Evolutionary conservation across 2,113 vertebrate genomes (phyloP).

Genomic region (Monopterus albus): DNA sequence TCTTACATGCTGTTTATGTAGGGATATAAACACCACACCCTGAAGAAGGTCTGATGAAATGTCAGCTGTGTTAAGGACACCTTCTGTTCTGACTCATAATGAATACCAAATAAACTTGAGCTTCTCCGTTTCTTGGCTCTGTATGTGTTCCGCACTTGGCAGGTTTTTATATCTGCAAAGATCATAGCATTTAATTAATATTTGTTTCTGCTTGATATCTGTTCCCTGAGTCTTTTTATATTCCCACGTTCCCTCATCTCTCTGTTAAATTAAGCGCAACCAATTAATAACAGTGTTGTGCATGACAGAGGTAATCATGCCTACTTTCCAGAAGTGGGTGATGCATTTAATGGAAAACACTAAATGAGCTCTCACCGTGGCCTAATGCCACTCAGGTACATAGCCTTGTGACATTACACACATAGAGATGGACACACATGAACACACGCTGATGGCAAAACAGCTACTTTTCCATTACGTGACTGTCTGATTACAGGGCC

Average conservation of each 20-base stretch:
- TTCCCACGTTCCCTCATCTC: neutral
- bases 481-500: constrained; percentile 43
- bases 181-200: constrained; percentile 54
- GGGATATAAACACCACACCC: constrained; percentile 15
- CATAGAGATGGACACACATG: constrained; percentile 32
- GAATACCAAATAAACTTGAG: constrained; percentile 17
- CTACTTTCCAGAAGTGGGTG: constrained; percentile 34
- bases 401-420: constrained; percentile 45
- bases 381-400: constrained; percentile 64
- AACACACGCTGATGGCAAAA: constrained; percentile 37
- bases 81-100: constrained; percentile 42
- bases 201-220: constrained; percentile 35
- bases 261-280: constrained; percentile 61
- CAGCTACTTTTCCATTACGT: constrained; percentile 45
- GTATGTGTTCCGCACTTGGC: neutral
- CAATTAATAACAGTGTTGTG: constrained; percentile 42
- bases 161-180: constrained; percentile 24
- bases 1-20: neutral
- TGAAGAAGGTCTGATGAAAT: constrained; percentile 36
- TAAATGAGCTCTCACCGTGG: constrained; percentile 61
- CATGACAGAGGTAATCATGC: constrained; percentile 48
- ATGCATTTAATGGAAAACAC: constrained; percentile 51
- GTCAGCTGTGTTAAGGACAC: constrained; percentile 42
- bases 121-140: constrained; percentile 7
- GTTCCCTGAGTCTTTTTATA: constrained; percentile 35